Base-by-base conservation (phyloP, 2,797 vertebrate genomes). In the Xenopus petersii region DNA sequence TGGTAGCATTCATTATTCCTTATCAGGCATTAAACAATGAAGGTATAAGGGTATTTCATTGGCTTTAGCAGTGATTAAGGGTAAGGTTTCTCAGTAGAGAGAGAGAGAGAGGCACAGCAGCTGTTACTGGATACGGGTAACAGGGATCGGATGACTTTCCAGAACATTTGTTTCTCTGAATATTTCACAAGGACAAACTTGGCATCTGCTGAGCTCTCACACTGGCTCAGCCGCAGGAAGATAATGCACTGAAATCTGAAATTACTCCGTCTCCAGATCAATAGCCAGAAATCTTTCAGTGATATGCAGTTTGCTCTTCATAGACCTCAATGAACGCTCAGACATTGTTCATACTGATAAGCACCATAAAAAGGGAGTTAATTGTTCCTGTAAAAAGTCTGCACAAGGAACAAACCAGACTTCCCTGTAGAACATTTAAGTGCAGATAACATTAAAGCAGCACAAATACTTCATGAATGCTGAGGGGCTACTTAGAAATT, bases 31-130 rank as follows among this genome's bases (percentile, higher is more conserved):
- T 3, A 3, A 8, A 12, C 15, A 56, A 56, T 56, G 7, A 56
- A 56, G 54, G 7, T 56, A 56, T 8, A 56, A 17, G 54, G 15
- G 54, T 42, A 16, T 8, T 63, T 33, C 8, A 33, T 63, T 36
- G 33, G 5, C 8, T 63, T 60, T 60, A 63, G 12, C 30, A 63
- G 61, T 60, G 24, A 60, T 60, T 26, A 60, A 11, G 5, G 13
- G 12, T 60, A 26, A 26, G 17, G 46, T 17, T 42, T 64, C 16
- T 3, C 62, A 47, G 2, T 64, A 64, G 13, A n/a, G 15, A 21
- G 66, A 21, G 66, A 21, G 21, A 64, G 60, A 70, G 67, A 46
- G 51, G 51, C 67, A 75, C 61, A 64, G 58, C 74, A 75, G 74
- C 60, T 70, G 74, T 42, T 13, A 6, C 12, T n/a, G 6, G 24